Percentiles rank a stretch among this genome's conserved stretches.
Conservation (phyloP, 2,888 invertebrate species). For the Encarsia formosa region DNA sequence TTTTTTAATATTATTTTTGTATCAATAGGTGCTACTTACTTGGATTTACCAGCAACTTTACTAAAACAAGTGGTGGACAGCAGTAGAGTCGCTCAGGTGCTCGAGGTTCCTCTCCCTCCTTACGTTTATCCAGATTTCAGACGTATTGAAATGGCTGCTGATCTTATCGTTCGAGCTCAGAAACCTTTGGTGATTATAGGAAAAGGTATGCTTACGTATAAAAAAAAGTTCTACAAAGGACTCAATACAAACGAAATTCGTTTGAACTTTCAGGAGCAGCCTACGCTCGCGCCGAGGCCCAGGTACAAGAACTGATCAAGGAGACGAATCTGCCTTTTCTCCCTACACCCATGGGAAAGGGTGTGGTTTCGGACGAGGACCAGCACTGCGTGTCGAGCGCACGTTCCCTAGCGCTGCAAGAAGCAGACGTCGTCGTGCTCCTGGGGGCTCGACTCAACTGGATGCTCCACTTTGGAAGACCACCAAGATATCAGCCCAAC, state of each 20-base stretch:
- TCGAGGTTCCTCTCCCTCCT: conserved; percentile 58
- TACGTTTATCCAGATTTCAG: conserved; percentile 67
- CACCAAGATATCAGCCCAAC: conserved; percentile 76
- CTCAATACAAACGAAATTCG: neutral
- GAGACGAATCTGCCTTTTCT: conserved; percentile 79
- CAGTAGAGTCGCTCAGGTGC: conserved; percentile 38
- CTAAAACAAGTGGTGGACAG: conserved; percentile 56
- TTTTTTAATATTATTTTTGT: no score
- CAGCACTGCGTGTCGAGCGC: conserved; percentile 78
- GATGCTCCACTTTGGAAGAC: conserved; percentile 94
- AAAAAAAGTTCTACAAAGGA: no score
- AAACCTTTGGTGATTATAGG: conserved; percentile 88
- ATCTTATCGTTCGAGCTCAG: conserved; percentile 65
- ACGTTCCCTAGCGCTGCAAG: conserved; percentile 77
- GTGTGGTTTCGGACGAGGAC: conserved; percentile 70
- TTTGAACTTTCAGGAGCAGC: conserved; percentile 62
- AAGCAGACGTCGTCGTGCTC: conserved; percentile 84
- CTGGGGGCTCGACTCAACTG: conserved; percentile 93
- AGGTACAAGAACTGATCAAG: conserved; percentile 66
- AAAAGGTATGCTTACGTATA: conserved; percentile 71
- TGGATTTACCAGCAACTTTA: conserved; percentile 88
- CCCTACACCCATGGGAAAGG: conserved; percentile 93
- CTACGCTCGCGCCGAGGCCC: conserved; percentile 73
- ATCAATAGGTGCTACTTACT: conserved; percentile 64
- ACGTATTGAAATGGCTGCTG: conserved; percentile 67